Evolutionary conservation across 2,113 vertebrate species (phyloP).

Genomic region (Pachyramphus minor): DNA sequence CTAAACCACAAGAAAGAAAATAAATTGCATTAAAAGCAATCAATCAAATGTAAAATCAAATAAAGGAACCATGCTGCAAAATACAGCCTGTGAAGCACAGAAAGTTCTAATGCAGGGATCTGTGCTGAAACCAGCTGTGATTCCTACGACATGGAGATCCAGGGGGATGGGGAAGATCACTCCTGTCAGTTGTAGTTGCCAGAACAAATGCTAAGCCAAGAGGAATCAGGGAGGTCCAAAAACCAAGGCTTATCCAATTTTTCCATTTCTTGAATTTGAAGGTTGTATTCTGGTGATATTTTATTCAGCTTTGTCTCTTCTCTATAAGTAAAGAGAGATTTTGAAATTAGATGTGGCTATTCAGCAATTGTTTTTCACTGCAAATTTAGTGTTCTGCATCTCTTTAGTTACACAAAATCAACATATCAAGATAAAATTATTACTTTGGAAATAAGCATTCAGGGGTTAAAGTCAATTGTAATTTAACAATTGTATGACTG

Average conservation of each 20-base stretch:
- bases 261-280: not conserved
- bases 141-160: not conserved
- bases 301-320: not conserved
- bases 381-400: not conserved
- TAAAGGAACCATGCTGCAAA: slow-evolving; percentile 2
- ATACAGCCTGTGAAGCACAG: not conserved
- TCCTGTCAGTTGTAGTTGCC: not conserved
- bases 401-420: not conserved
- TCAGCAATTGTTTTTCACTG: not conserved
- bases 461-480: not conserved
- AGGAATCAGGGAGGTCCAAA: not conserved
- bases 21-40: slow-evolving; percentile 25
- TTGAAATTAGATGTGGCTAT: not conserved
- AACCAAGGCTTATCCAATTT: not conserved
- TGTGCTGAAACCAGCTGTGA: not conserved
- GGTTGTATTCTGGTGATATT: not conserved
- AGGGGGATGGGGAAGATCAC: not conserved
- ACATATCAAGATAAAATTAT: not conserved
- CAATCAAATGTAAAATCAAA: not conserved
- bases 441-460: not conserved
- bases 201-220: not conserved
- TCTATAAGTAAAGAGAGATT: not conserved
- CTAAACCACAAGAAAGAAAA: slow-evolving; percentile 21
- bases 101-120: not conserved
- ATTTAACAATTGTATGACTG: not conserved